Base-by-base conservation (phyloP, 1,140 invertebrate species). In the Gryllus bimaculatus region DNA sequence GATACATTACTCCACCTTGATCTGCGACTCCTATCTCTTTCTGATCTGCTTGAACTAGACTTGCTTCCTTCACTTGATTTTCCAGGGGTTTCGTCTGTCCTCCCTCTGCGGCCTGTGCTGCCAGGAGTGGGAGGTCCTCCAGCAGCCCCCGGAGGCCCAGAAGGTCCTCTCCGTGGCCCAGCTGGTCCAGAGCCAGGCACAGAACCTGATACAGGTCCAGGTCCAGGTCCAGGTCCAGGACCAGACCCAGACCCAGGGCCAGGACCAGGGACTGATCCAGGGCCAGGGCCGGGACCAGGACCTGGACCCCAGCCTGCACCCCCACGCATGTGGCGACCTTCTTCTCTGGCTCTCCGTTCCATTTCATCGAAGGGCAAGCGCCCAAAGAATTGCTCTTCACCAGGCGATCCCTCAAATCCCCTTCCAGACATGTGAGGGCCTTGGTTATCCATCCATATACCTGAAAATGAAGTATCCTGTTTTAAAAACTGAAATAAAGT, bases 351-450 rank as follows among this genome's bases (percentile, higher is more conserved):
- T 79, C 80, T 20, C 20, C 73, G 49, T 7, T 78, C 78, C 54
- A 78, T 73, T 8, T 87, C 86, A n/a, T 87, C 86, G 75, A 87
- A 87, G 5, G 83, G 84, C 15, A 84, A 82, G 8, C 87, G 82
- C 81, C 78, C 80, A 79, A 85, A 86, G 47, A 26, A 49, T 12
- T n/a, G 49, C 8, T 49, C 79, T 13, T 78, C 79, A 8, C 54
- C 80, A 26, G 80, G 77, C n/a, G 75, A 74, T n/a, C 74, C 79
- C 20, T 80, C 79, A 66, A 80, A 80, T 18, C 79, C 79, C n/a
- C 78, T 78, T 15, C 66, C 49, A 48, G 74, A 78, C 77, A 80
- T 76, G 8, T 49, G 48, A 21, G 85, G 83, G 0, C 87, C 81
- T 79, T 82, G 81, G 0, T 78, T 76, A 21, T 82, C 82, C 81